A percentile compares a stretch with the other conserved stretches of the same genome.
These are phyloP conservation scores for Megaceryle torquata DNA, from an alignment of 2,113 vertebrate genomes.

Conservation along the genomic window DNA sequence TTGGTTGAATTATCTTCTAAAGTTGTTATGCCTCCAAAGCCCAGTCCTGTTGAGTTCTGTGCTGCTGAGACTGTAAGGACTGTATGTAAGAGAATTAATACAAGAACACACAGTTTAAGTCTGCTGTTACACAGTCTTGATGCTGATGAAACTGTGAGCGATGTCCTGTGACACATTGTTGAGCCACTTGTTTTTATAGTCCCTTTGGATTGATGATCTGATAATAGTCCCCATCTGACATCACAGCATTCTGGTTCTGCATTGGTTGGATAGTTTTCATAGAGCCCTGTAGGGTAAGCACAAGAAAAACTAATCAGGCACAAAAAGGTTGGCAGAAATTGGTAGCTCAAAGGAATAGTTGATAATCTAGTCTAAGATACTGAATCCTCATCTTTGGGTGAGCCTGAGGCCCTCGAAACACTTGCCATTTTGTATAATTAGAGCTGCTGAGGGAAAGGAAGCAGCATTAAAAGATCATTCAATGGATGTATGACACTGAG, in stretches of 20 bases:
- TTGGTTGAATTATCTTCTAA: conserved; percentile 90
- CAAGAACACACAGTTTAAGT: conserved; percentile 95
- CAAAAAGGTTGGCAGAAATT: not conserved
- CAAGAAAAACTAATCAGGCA: not conserved
- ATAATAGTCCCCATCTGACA: conserved; percentile 87
- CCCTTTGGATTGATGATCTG: conserved; percentile 83
- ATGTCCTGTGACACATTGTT: conserved; percentile 85
- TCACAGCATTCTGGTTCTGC: conserved; percentile 95
- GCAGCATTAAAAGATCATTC: not conserved
- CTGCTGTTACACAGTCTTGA: conserved; percentile 94
- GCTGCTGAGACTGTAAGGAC: conserved; percentile 93
- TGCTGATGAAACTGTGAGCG: conserved; percentile 89
- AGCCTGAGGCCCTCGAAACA: not conserved
- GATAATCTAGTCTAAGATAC: not conserved
- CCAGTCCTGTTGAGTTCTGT: conserved; percentile 89
- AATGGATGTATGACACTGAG: not conserved
- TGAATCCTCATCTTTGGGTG: not conserved
- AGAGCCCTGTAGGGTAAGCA: conserved; percentile 82
- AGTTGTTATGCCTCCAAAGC: conserved; percentile 82
- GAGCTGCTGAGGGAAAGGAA: not conserved
- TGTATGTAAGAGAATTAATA: conserved; percentile 94
- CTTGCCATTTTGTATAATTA: not conserved
- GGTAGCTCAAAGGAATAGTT: not conserved
- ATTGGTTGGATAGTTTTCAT: conserved; percentile 90
- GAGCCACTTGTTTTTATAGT: conserved; percentile 86